Percentiles rank a stretch among this genome's conserved stretches.
phyloP scores from a whole-genome alignment of 1,140 invertebrate genomes.

The Cherax destructor region DNA sequence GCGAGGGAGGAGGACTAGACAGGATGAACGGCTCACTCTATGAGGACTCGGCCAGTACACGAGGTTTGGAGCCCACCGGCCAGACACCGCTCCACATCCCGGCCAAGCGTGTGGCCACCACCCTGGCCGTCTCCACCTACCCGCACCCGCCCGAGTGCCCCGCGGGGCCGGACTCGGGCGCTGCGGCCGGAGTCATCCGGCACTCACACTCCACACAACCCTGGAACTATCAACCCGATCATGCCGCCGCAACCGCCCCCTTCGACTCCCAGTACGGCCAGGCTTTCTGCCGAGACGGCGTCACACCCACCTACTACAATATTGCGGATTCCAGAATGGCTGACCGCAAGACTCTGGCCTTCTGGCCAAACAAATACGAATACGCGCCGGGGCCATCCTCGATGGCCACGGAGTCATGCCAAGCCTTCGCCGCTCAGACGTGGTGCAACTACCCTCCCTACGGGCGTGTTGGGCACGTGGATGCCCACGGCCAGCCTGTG shows the following conservation, averaged over 20 bases:
- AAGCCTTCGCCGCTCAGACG: constrained; percentile 81
- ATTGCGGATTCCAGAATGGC: constrained; percentile 75
- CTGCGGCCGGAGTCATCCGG: constrained; percentile 81
- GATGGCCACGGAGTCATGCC: constrained; percentile 81
- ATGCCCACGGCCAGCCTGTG: constrained; percentile 74
- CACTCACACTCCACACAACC: constrained; percentile 83
- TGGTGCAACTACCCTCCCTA: constrained; percentile 85
- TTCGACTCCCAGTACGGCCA: constrained; percentile 78
- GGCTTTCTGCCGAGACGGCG: constrained; percentile 79
- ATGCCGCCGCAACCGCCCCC: constrained; percentile 74
- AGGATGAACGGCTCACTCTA: constrained; percentile 73
- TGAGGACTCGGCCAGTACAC: constrained; percentile 71
- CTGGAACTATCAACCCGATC: constrained; percentile 82
- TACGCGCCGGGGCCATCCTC: constrained; percentile 75
- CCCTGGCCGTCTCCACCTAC: constrained; percentile 74
- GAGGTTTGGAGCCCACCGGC: constrained; percentile 73
- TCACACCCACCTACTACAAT: constrained; percentile 85
- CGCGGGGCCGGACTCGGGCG: constrained; percentile 80
- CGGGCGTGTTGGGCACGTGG: constrained; percentile 74
- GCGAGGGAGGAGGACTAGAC: constrained; percentile 71
- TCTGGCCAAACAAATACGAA: constrained; percentile 81
- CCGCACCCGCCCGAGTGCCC: constrained; percentile 73
- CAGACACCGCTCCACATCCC: constrained; percentile 87
- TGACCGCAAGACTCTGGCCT: constrained; percentile 78
- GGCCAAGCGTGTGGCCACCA: constrained; percentile 82